Conservation (phyloP, 2,113 vertebrate genomes). For the Genyomyrus donnyi region DNA sequence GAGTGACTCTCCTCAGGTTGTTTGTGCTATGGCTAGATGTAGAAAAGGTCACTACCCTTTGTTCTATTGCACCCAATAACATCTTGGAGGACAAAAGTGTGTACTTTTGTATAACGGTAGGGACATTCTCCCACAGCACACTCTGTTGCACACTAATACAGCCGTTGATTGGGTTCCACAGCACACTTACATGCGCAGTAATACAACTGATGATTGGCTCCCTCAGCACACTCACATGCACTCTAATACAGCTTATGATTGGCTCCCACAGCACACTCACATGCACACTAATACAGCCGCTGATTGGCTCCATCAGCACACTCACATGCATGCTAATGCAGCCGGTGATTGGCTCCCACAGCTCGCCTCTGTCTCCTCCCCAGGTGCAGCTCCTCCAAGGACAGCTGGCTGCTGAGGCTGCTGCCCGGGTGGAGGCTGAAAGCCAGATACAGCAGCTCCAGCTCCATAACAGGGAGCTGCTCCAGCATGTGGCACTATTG, state of each 20-base stretch:
- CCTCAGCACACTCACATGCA: neutral
- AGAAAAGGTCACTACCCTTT: neutral
- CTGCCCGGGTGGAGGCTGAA: constrained; percentile 70
- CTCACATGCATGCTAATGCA: neutral
- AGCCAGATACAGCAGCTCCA: constrained; percentile 73
- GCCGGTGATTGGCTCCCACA: neutral
- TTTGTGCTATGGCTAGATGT: neutral
- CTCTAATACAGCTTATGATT: neutral
- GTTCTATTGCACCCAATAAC: neutral
- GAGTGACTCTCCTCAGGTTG: neutral
- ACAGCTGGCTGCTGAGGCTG: constrained; percentile 64
- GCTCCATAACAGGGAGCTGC: constrained; percentile 71
- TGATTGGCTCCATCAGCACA: neutral
- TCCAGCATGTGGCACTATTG: constrained; percentile 70
- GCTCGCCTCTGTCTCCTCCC: neutral
- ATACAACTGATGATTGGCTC: neutral
- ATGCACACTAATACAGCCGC: neutral
- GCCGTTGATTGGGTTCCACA: neutral
- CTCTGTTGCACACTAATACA: neutral
- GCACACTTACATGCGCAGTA: neutral
- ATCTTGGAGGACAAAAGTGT: neutral
- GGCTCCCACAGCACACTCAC: neutral
- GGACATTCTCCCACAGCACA: neutral
- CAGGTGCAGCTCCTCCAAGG: constrained; percentile 74
- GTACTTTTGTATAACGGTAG: constrained; percentile 1